Percentiles rank a stretch among this genome's conserved stretches.
phyloP scores from a whole-genome alignment of 2,113 vertebrate genomes.

The Spilogale gracilis region DNA sequence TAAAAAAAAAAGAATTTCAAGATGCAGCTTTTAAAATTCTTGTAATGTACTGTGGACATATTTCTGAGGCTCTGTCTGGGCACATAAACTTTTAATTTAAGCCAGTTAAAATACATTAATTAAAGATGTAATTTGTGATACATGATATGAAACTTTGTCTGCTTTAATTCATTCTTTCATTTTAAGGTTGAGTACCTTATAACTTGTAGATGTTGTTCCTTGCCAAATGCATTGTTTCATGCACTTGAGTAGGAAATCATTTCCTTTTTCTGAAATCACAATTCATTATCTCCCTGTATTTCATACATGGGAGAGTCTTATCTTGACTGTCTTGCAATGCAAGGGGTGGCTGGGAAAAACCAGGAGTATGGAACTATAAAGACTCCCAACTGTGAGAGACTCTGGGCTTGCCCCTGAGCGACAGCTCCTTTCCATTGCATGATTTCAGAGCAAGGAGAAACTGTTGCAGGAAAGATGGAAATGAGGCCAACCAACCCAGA shows the following conservation, averaged over 20 bases:
- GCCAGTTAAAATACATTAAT: not conserved
- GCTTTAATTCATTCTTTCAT: not conserved
- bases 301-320: not conserved
- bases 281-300: not conserved
- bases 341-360: not conserved
- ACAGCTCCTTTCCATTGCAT: not conserved
- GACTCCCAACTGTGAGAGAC: not conserved
- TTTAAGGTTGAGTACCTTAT: not conserved
- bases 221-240: not conserved
- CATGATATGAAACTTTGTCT: not conserved
- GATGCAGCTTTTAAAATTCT: not conserved
- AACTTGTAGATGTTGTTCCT: not conserved
- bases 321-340: not conserved
- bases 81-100: not conserved
- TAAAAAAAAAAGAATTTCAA: not conserved
- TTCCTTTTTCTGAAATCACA: not conserved
- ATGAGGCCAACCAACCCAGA: not conserved
- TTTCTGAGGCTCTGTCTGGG: not conserved
- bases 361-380: not conserved
- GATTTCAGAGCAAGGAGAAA: not conserved
- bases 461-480: not conserved
- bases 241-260: not conserved
- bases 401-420: not conserved
- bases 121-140: not conserved
- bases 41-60: not conserved